Evolutionary conservation across 2,113 vertebrate species (phyloP).

Genomic region (Actinemys pallida): DNA sequence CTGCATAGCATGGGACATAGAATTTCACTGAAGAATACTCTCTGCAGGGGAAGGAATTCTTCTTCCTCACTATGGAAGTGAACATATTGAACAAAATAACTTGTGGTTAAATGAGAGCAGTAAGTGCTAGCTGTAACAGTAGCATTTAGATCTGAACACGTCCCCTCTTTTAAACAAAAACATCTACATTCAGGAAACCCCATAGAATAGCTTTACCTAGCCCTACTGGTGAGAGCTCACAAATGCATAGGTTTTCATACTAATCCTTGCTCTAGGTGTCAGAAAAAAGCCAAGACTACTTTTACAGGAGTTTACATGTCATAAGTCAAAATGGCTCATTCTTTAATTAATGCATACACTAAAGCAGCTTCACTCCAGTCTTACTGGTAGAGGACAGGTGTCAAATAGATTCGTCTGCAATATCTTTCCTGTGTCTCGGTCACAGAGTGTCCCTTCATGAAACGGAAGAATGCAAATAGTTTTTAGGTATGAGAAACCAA

Average conservation of each 20-base stretch:
- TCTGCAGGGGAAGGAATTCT: fast-evolving
- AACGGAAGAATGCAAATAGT: slow-evolving; percentile 25
- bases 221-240: not conserved
- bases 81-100: not conserved
- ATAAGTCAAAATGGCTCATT: slow-evolving; percentile 51
- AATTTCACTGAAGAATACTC: fast-evolving
- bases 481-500: slow-evolving; percentile 49
- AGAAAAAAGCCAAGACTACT: slow-evolving; percentile 56
- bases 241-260: not conserved
- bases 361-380: slow-evolving; percentile 28
- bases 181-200: not conserved
- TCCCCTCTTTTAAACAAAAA: not conserved
- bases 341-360: slow-evolving; percentile 54
- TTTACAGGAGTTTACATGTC: slow-evolving; percentile 64
- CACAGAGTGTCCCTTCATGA: slow-evolving; percentile 46
- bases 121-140: not conserved
- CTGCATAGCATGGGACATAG: not conserved
- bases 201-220: not conserved
- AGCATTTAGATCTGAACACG: not conserved
- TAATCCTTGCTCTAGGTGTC: slow-evolving; percentile 47
- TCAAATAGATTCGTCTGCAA: slow-evolving; percentile 5
- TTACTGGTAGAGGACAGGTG: slow-evolving; percentile 31
- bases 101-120: not conserved
- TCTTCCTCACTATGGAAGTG: not conserved
- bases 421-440: slow-evolving; percentile 40